Evolutionary conservation across 2,888 invertebrate species (phyloP).

Genomic region (Argyresthia goedartella): DNA sequence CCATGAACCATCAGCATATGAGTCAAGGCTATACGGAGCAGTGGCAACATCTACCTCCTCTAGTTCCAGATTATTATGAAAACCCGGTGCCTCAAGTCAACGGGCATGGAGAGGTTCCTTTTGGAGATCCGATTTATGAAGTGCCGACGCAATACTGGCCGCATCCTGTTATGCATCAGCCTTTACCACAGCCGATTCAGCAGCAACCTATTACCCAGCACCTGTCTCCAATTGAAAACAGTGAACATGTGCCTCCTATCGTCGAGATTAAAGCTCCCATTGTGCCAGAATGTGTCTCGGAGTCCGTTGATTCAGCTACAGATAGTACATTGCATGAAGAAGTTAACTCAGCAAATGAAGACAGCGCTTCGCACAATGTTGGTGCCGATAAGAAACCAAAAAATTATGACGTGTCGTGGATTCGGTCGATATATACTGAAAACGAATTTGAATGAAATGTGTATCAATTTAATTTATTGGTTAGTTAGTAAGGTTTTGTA

Average conservation of each 20-base stretch:
- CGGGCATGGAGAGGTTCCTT: background rate
- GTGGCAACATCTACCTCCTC: background rate
- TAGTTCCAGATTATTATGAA: background rate
- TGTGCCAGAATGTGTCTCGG: background rate
- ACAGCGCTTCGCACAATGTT: background rate
- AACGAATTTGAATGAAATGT: slow-evolving; percentile 24
- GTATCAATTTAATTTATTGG: background rate
- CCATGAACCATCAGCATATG: background rate
- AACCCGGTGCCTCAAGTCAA: background rate
- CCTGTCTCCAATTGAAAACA: no score
- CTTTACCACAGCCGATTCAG: slow-evolving; percentile 19
- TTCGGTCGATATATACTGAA: slow-evolving; percentile 28
- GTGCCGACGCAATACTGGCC: slow-evolving; percentile 21
- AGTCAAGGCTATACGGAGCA: background rate
- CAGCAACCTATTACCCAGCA: slow-evolving; percentile 4
- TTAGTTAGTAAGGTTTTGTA: background rate
- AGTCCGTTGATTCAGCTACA: background rate
- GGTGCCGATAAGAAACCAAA: background rate
- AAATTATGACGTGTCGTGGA: slow-evolving; percentile 45
- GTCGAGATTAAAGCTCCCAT: background rate
- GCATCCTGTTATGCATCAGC: slow-evolving; percentile 14
- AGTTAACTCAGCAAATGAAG: background rate
- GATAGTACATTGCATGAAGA: background rate
- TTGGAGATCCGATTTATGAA: slow-evolving; percentile 18
- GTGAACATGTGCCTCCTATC: background rate